Evolutionary conservation across 2,797 vertebrate genomes (phyloP).

Genomic region (Artibeus lituratus): DNA sequence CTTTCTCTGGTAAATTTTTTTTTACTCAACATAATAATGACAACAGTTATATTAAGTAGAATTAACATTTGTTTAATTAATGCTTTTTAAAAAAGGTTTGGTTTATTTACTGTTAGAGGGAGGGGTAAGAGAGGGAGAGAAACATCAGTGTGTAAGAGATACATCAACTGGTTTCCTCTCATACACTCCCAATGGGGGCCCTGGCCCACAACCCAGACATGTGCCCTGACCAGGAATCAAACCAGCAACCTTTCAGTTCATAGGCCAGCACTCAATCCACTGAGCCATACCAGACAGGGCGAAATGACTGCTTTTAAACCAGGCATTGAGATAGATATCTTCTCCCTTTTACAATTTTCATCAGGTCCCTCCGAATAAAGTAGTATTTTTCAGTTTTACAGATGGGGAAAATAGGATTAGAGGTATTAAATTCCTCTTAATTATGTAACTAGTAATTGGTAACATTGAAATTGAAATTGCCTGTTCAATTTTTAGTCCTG

Average conservation of each 20-base stretch:
- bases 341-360: neutral
- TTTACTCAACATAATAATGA: neutral
- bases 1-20: neutral
- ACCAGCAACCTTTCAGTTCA: too few relatives aligned
- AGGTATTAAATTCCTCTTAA: neutral
- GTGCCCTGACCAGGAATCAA: too few relatives aligned
- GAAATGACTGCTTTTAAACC: neutral
- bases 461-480: neutral
- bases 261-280: too few relatives aligned
- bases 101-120: too few relatives aligned
- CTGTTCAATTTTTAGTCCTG: neutral
- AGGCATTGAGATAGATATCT: neutral
- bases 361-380: neutral
- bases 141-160: too few relatives aligned
- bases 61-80: neutral
- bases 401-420: neutral
- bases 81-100: too few relatives aligned
- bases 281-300: too few relatives aligned
- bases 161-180: too few relatives aligned
- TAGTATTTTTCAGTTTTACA: neutral
- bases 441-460: neutral
- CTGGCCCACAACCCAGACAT: too few relatives aligned
- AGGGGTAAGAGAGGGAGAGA: too few relatives aligned
- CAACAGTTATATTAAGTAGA: neutral
- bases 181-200: too few relatives aligned